Evolutionary conservation across 1,140 invertebrate species (phyloP), one percentile per base, ranked within the genome.

Genomic region (Zophobas morio): DNA sequence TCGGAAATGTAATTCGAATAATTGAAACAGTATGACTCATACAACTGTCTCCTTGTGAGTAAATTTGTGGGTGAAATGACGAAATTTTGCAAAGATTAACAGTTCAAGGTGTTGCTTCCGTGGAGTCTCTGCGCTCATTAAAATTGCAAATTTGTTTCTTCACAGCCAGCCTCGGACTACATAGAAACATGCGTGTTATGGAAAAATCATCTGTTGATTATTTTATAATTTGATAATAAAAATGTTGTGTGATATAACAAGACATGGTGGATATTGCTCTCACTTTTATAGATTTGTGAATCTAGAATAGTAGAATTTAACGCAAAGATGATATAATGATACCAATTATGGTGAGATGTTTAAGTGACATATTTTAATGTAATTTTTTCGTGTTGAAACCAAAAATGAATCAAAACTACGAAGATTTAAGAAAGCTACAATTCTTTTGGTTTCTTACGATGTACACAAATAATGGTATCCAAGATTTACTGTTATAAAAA

Each of bases 161-260:
- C 60, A 66, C 20, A 42, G 42, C 60, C 33, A 42, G 6, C 60
- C 60, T 66, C 60, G 60, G 33, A 66, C 60, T 66, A 66, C n/a
- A 66, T 42, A 66, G 39, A 63, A 63, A 66, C 60, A 66, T 33
- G 60, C 33, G n/a, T 51, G 49, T 8, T 42, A 40, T 33, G 34
- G 34, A 34, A 57, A 57, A 66, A 66, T 6, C 4, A 20, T 4
- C 42, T 46, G 4, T 51, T 51, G 20, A 51, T 51, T 20, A 66
- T 66, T 8, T 42, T 39, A 42, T 66, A 66, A 66, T 66, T 20
- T 42, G 60, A 66, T 66, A 33, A 66, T 66, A 66, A 66, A 66
- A 66, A 66, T 42, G 60, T 42, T 42, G 6, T 8, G 36, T 37
- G n/a, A 66, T 66, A 20, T 33, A 33, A 51, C 49, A 20, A 51